phyloP scores from a whole-genome alignment of 2,113 vertebrate species.

The Sinosuthora webbiana region DNA sequence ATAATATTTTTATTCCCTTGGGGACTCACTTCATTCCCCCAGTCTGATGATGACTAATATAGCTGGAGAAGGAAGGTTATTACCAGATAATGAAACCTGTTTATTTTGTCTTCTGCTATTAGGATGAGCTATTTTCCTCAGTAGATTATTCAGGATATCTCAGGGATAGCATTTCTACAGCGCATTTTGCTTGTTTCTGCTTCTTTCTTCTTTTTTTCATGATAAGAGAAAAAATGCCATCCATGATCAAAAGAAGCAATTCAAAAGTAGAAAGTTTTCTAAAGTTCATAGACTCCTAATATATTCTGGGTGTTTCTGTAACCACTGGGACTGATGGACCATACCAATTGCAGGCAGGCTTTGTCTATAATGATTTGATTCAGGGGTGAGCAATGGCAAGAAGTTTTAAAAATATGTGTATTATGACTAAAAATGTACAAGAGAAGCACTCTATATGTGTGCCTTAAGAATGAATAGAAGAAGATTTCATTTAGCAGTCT shows the following conservation, averaged over 20 bases:
- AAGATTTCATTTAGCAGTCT: not conserved
- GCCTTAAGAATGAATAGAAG: not conserved
- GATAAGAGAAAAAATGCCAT: not conserved
- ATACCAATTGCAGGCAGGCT: not conserved
- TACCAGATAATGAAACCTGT: not conserved
- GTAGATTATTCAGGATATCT: not conserved
- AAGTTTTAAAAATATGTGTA: not conserved
- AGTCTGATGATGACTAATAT: not conserved
- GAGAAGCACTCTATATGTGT: accelerated
- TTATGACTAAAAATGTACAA: not conserved
- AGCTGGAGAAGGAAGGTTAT: not conserved
- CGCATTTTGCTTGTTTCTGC: not conserved
- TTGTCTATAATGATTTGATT: not conserved
- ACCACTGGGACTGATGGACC: not conserved
- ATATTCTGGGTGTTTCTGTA: not conserved
- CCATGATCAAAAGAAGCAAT: not conserved
- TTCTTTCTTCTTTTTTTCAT: not conserved
- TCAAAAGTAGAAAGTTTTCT: not conserved
- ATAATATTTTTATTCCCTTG: not conserved
- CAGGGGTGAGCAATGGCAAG: not conserved
- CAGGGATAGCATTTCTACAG: not conserved
- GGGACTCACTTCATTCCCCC: not conserved
- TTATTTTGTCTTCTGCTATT: not conserved
- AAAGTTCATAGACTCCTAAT: not conserved
- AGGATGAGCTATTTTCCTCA: not conserved